A percentile compares a stretch with the other conserved stretches of the same genome.
Evolutionary conservation across 2,797 vertebrate species (phyloP).

Genomic region (Okamejei kenojei): DNA sequence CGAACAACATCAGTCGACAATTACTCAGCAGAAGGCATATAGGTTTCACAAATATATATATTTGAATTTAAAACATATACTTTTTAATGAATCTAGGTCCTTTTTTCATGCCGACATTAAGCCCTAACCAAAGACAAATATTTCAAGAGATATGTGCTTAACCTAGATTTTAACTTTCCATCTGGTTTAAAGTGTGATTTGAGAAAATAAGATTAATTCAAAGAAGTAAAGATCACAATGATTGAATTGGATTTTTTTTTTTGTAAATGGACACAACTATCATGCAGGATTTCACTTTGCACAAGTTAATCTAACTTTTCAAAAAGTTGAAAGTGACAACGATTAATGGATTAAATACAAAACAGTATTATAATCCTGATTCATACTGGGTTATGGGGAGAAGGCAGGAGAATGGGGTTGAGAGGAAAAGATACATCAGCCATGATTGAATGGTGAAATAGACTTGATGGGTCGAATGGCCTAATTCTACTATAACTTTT

Average conservation of each 20-base stretch:
- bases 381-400: no score
- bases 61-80: background rate
- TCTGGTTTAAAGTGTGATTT: background rate
- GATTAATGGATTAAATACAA: slow-evolving; percentile 16
- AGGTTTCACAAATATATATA: background rate
- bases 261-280: background rate
- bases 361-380: background rate
- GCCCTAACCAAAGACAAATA: background rate
- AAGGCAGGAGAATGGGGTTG: no score
- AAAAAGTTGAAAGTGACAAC: background rate
- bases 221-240: background rate
- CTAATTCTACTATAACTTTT: no score
- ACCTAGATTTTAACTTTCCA: background rate
- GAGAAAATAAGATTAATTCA: background rate
- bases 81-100: background rate
- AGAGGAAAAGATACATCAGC: no score
- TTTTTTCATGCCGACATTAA: background rate
- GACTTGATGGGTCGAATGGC: no score
- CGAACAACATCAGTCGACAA: background rate
- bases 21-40: background rate
- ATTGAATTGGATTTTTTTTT: background rate
- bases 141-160: background rate
- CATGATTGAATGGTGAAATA: no score
- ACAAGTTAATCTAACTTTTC: background rate
- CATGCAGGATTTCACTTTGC: background rate